These are phyloP conservation scores for Congeria kusceri DNA, from an alignment of 2,888 invertebrate species.

Conservation along the genomic window DNA sequence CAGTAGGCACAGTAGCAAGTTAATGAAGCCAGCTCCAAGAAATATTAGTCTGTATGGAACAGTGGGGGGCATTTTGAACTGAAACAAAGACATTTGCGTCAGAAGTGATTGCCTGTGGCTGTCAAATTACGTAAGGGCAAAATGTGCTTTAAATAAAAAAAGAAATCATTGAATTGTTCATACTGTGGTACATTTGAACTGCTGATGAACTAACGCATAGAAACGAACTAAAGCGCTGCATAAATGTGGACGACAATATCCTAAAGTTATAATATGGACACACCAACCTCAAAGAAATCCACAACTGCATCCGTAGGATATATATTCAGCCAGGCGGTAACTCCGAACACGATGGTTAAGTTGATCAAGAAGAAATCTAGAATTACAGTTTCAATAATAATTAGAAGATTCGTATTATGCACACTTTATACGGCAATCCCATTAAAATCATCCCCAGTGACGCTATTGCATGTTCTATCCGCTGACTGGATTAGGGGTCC, in stretches of 20 bases:
- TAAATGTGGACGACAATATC: too few species aligned
- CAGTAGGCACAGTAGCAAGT: constrained; percentile 86
- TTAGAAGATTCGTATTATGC: too few species aligned
- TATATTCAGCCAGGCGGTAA: constrained; percentile 88
- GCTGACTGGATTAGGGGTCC: too few species aligned
- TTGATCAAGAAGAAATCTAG: constrained; percentile 88
- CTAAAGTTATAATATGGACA: too few species aligned
- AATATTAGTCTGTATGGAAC: constrained; percentile 87
- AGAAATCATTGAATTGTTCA: too few species aligned
- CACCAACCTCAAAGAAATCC: constrained; percentile 81
- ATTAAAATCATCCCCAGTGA: too few species aligned
- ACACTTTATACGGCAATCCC: too few species aligned
- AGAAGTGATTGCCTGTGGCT: too few species aligned
- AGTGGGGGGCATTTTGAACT: constrained; percentile 78
- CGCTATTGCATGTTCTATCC: too few species aligned
- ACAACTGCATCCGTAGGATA: constrained; percentile 82
- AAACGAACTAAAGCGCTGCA: background rate
- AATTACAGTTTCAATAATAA: constrained; percentile 56
- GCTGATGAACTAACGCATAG: background rate
- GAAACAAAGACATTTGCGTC: constrained; percentile 34
- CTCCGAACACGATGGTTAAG: constrained; percentile 87
- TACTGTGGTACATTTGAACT: background rate
- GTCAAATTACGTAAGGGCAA: too few species aligned
- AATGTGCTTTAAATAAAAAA: too few species aligned
- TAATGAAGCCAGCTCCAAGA: constrained; percentile 86